Evolutionary conservation across 2,797 vertebrate genomes (phyloP), one percentile per base, ranked within the genome.

Genomic region (Pogoniulus pusillus): DNA sequence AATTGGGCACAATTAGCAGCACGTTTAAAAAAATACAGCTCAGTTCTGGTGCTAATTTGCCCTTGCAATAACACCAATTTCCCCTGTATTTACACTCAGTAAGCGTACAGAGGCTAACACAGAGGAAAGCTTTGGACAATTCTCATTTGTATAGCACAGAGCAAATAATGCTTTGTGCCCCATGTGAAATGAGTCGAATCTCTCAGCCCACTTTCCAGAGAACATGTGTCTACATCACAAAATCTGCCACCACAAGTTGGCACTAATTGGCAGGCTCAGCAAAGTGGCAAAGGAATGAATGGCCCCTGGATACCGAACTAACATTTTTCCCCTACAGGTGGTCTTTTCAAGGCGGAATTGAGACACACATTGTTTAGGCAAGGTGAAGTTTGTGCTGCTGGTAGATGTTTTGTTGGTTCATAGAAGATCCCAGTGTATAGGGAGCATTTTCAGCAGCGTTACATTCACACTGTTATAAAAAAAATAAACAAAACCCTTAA

Each of bases 201-300:
- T 97, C 96, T 96, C 95, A 95, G 96, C 95, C 96, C 94, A 93
- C 93, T 96, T 95, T 96, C 92, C 93, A 95, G 94, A 85, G 95
- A 96, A 96, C 96, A 97, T 97, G 96, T 96, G 96, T 97, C 96
- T 93, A 93, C 94, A 96, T 95, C 95, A 96, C 95, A 96, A 96
- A 97, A 96, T 96, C 96, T 97, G 96, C 96, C 96, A 97, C 96
- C 95, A 97, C 96, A 96, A 96, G 96, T 96, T 97, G 96, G 96
- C 96, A 97, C 95, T 97, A 97, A 97, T 97, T 97, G 96, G 96
- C 95, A 95, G 95, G 30, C 95, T 96, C 94, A 96, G 95, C 94
- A 82, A 95, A 97, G 96, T 96, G 95, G 96, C 96, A 96, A 96
- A 95, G 95, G 90, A 94, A 97, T 96, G 96, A 97, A 96, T 96